Percentiles rank a stretch among this genome's conserved stretches.
Evolutionary conservation across 1,140 invertebrate species (phyloP).

Genomic region (Cecropterus lyciades): DNA sequence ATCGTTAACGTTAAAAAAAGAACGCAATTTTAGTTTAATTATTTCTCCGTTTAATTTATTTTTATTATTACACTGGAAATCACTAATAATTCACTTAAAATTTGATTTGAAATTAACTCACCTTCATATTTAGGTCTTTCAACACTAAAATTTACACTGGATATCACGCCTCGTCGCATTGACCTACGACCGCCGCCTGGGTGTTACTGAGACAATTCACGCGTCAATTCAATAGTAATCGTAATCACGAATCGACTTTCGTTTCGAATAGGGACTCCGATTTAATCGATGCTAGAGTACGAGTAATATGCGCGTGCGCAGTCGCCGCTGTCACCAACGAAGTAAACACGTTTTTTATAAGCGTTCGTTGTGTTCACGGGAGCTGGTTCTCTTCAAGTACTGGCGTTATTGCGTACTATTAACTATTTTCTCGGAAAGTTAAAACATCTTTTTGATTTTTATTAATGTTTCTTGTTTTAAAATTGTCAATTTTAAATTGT

Average conservation of each 20-base stretch:
- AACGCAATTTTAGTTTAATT: too few relatives aligned
- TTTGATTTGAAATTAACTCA: neutral
- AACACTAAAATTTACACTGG: neutral
- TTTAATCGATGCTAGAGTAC: constrained; percentile 10
- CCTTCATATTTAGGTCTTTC: neutral
- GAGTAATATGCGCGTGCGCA: constrained; percentile 42
- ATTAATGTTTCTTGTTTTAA: too few relatives aligned
- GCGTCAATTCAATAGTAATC: constrained; percentile 20
- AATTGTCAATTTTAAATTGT: too few relatives aligned
- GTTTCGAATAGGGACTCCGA: neutral
- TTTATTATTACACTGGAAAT: too few relatives aligned
- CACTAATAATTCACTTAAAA: too few relatives aligned
- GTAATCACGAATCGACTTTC: constrained; percentile 32
- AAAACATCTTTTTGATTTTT: too few relatives aligned
- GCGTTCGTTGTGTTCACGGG: constrained; percentile 17
- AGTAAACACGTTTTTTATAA: constrained; percentile 44
- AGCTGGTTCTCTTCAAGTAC: constrained; percentile 38
- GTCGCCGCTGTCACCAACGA: constrained; percentile 33
- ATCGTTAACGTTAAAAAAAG: too few relatives aligned
- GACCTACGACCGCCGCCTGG: neutral
- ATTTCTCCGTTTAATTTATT: too few relatives aligned
- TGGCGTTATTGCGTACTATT: neutral
- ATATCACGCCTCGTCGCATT: neutral
- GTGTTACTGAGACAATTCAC: neutral
- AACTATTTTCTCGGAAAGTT: neutral